Percentiles rank a stretch among this genome's conserved stretches.
These are phyloP conservation scores for Emydocephalus ijimae DNA, from an alignment of 2,113 vertebrate species.

Conservation along the genomic window DNA sequence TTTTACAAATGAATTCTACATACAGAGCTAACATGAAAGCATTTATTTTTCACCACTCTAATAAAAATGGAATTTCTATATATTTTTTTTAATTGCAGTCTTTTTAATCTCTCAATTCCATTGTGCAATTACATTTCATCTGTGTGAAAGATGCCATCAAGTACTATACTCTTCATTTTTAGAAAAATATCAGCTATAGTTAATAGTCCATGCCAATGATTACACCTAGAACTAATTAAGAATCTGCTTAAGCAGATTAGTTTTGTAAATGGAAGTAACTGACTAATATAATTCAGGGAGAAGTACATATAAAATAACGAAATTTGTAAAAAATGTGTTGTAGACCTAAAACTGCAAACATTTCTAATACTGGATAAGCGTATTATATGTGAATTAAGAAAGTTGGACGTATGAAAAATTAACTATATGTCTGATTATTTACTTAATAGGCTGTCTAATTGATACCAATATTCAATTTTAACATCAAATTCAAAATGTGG, in stretches of 20 bases:
- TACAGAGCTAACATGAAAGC: neutral
- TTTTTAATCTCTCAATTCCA: neutral
- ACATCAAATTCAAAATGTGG: neutral
- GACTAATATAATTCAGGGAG: neutral
- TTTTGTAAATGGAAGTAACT: neutral
- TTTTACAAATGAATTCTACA: neutral
- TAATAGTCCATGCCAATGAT: neutral
- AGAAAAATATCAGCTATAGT: neutral
- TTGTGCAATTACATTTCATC: neutral
- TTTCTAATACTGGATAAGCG: neutral
- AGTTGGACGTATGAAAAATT: neutral
- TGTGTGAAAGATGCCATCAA: neutral
- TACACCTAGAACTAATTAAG: neutral
- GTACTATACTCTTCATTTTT: neutral
- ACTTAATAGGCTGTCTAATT: neutral
- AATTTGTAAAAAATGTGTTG: neutral
- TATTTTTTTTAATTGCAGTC: neutral
- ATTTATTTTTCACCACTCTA: neutral
- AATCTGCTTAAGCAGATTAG: neutral
- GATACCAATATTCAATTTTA: neutral
- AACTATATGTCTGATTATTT: neutral
- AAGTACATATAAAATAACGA: neutral
- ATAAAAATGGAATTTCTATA: neutral
- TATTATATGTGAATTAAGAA: neutral
- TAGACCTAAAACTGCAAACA: neutral